Evolutionary conservation across 2,113 vertebrate species (phyloP).

Genomic region (Chaetodon auriga): DNA sequence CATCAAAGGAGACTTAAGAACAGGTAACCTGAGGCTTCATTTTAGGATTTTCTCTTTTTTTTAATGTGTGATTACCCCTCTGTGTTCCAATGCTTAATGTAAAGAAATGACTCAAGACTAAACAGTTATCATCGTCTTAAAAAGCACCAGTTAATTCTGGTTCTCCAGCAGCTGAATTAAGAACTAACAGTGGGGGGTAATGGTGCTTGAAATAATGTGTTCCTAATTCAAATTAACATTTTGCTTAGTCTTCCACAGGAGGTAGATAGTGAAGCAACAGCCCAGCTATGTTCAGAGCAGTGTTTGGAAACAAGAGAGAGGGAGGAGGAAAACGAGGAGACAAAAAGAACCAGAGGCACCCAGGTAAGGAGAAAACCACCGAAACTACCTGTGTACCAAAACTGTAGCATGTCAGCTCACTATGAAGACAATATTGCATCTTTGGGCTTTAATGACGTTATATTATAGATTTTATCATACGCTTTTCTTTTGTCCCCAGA

Average conservation of each 20-base stretch:
- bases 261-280: conserved; percentile 40
- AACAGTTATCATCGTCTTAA: not conserved
- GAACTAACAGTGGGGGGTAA: not conserved
- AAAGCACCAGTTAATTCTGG: conserved; percentile 7
- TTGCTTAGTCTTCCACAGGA: conserved; percentile 25
- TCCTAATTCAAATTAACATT: conserved; percentile 29
- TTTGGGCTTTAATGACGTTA: not conserved
- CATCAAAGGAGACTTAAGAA: conserved; percentile 41
- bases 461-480: not conserved
- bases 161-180: conserved; percentile 2
- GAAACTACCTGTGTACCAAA: not conserved
- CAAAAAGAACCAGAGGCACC: conserved; percentile 56
- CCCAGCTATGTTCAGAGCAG: conserved; percentile 77
- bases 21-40: conserved; percentile 43
- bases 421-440: not conserved
- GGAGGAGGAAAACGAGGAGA: conserved; percentile 63
- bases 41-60: not conserved
- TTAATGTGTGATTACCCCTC: not conserved
- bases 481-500: not conserved
- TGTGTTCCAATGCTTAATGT: not conserved
- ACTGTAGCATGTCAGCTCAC: conserved; percentile 8
- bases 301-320: conserved; percentile 77
- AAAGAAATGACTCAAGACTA: not conserved
- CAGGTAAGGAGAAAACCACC: conserved; percentile 61
- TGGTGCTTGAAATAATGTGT: conserved; percentile 44